phyloP scores from a whole-genome alignment of 2,113 vertebrate genomes.

The Melozone crissalis region DNA sequence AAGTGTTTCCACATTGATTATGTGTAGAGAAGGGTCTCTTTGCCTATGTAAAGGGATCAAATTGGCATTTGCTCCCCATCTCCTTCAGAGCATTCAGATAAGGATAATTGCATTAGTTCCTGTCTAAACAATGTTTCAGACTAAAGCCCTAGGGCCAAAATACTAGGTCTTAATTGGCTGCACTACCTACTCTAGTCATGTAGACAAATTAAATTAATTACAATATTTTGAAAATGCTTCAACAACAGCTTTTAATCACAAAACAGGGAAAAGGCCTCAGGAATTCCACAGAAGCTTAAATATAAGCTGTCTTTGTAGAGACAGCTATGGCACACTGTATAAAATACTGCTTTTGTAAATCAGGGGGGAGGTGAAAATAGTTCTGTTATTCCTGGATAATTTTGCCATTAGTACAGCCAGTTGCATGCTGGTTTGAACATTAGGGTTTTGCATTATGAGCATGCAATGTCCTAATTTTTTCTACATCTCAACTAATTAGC shows the following conservation, averaged over 20 bases:
- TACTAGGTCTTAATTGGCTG: constrained; percentile 34
- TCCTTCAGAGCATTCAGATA: constrained; percentile 59
- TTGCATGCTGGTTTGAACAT: background rate
- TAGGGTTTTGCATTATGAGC: constrained; percentile 8
- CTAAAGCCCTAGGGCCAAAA: constrained; percentile 3
- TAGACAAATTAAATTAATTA: constrained; percentile 65
- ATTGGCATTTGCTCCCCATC: constrained; percentile 55
- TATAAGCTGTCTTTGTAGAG: background rate
- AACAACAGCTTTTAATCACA: constrained; percentile 30
- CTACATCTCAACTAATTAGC: constrained; percentile 8
- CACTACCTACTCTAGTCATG: constrained; percentile 9
- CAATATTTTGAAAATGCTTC: constrained; percentile 46
- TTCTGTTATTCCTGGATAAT: background rate
- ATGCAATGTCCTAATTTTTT: constrained; percentile 26
- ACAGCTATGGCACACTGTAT: background rate
- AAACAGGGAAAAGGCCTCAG: background rate
- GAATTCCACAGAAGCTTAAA: constrained; percentile 3
- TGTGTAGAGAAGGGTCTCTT: background rate
- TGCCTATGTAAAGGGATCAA: constrained; percentile 18
- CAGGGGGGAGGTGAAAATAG: background rate
- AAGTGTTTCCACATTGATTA: constrained; percentile 58
- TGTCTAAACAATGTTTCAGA: constrained; percentile 52
- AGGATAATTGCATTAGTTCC: constrained; percentile 69
- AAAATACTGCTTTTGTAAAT: background rate
- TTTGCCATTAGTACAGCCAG: constrained; percentile 5